Conservation (phyloP, 35 echinoderm and acorn worm species). For the Hemicentrotus pulcherrimus region DNA sequence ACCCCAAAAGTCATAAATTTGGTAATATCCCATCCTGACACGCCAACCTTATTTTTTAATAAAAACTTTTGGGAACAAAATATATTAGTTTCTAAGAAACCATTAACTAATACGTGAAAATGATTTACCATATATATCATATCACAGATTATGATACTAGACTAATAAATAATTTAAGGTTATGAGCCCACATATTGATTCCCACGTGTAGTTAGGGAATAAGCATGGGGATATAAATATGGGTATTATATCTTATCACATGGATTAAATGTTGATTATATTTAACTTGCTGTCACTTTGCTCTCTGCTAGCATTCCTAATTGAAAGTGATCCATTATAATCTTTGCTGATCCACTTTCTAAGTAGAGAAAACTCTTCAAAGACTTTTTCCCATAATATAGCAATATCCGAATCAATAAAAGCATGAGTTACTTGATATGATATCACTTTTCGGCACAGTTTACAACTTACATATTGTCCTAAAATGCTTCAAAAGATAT, state of each 20-base stretch:
- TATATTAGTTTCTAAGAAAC: background rate
- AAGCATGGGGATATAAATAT: background rate
- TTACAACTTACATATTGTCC: background rate
- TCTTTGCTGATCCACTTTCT: background rate
- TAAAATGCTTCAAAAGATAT: background rate
- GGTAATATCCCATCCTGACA: no score
- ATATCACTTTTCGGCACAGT: background rate
- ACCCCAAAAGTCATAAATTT: no score
- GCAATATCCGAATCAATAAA: background rate
- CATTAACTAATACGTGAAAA: background rate
- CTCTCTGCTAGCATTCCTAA: background rate
- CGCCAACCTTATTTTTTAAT: no score
- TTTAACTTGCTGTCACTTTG: background rate
- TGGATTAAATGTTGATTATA: background rate
- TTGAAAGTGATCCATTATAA: background rate
- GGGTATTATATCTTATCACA: background rate
- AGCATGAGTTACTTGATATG: background rate
- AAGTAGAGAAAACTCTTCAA: background rate
- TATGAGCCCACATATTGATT: background rate
- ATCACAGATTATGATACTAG: background rate
- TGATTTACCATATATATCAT: background rate
- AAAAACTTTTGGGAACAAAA: background rate
- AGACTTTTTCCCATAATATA: background rate
- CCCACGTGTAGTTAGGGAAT: background rate
- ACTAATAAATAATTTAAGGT: background rate